phyloP scores from a whole-genome alignment of 2,797 vertebrate genomes.

The Somateria mollissima region DNA sequence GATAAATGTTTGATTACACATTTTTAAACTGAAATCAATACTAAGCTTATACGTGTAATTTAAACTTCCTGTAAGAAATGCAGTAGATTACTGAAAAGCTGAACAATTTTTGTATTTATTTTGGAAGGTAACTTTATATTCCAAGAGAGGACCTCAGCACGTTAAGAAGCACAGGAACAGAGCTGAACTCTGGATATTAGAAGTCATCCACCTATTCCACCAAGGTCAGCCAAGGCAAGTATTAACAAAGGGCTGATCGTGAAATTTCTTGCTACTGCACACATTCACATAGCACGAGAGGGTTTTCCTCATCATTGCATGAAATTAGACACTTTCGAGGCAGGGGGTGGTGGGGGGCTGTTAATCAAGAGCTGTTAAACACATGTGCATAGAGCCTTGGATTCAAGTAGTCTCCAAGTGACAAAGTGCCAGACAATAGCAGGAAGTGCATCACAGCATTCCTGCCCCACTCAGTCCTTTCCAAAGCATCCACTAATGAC shows the following conservation, averaged over 20 bases:
- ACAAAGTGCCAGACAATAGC: neutral
- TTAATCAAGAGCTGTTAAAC: neutral
- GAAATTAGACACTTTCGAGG: neutral
- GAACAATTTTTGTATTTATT: neutral
- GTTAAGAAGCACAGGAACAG: neutral
- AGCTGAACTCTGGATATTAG: neutral
- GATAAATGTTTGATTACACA: neutral
- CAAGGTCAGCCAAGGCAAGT: neutral
- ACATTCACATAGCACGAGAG: neutral
- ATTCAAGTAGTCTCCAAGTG: neutral
- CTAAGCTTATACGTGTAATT: neutral
- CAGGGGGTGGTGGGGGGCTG: neutral
- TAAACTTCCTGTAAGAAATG: neutral
- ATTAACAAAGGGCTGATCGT: neutral
- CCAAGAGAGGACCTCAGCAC: neutral
- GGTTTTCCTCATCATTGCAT: neutral
- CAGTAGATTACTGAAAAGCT: neutral
- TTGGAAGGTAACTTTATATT: neutral
- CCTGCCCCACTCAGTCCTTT: neutral
- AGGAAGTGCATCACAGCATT: slow-evolving; percentile 26
- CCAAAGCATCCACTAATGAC: neutral
- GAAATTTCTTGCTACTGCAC: neutral
- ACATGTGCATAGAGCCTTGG: neutral
- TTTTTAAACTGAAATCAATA: neutral
- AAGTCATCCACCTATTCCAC: neutral